These are phyloP conservation scores for Vulpes lagopus DNA, from an alignment of 2,113 vertebrate genomes.

Conservation along the genomic window DNA sequence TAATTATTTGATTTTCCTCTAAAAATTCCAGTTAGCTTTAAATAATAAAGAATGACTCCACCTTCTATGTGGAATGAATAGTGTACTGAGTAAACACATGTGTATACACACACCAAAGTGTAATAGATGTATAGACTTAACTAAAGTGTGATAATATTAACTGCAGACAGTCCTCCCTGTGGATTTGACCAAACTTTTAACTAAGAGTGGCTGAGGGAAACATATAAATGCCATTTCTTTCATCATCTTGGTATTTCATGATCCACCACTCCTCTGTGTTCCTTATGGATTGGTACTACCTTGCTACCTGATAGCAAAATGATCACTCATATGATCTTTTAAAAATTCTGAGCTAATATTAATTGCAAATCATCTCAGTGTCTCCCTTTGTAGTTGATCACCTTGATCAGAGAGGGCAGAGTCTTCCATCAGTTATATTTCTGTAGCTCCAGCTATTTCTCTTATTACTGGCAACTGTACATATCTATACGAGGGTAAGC, in stretches of 20 bases:
- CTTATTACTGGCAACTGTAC: neutral
- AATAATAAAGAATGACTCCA: neutral
- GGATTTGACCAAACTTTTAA: neutral
- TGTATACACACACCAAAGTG: neutral
- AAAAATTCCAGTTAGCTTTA: neutral
- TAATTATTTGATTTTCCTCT: neutral
- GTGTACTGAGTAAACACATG: neutral
- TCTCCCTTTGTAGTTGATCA: neutral
- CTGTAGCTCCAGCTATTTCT: neutral
- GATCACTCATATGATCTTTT: neutral
- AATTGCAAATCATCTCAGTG: neutral
- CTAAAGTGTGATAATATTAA: neutral
- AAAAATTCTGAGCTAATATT: neutral
- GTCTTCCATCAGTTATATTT: neutral
- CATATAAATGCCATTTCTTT: neutral
- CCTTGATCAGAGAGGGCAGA: neutral
- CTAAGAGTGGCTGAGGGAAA: neutral
- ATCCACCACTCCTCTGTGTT: neutral
- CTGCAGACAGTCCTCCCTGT: neutral
- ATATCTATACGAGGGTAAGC: neutral
- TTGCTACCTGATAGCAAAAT: neutral
- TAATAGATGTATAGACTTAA: neutral
- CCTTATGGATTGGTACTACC: neutral
- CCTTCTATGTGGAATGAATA: neutral
- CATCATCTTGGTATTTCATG: neutral